A percentile compares a stretch with the other conserved stretches of the same genome.
Conservation (phyloP, 2,113 vertebrate species). For the Gambusia holbrooki region DNA sequence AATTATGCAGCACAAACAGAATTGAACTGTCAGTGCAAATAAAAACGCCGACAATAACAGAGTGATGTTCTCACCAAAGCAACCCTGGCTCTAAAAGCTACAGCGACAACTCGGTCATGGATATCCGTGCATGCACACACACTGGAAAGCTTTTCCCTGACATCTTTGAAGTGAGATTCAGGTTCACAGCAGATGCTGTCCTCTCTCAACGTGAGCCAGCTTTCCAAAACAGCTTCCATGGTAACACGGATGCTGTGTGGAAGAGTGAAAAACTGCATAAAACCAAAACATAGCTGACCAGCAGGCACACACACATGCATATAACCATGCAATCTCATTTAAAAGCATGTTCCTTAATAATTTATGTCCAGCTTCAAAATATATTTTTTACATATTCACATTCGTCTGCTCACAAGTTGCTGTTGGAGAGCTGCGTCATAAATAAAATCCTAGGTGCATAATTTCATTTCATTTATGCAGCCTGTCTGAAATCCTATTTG, state of each 20-base stretch:
- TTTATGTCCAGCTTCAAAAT: not conserved
- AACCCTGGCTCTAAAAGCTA: constrained; percentile 27
- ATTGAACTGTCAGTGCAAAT: constrained; percentile 15
- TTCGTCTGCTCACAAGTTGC: not conserved
- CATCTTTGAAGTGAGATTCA: constrained; percentile 60
- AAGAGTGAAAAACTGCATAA: not conserved
- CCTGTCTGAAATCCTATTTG: not conserved
- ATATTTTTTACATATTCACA: not conserved
- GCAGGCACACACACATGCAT: not conserved
- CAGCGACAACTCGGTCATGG: constrained; percentile 20
- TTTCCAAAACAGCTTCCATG: constrained; percentile 79
- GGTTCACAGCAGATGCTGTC: constrained; percentile 62
- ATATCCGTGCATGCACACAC: not conserved
- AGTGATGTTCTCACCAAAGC: constrained; percentile 9
- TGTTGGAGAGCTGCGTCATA: not conserved
- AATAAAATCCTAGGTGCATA: not conserved
- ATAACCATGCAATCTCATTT: not conserved
- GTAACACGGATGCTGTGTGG: constrained; percentile 65
- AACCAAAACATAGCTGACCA: not conserved
- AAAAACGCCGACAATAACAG: constrained; percentile 10
- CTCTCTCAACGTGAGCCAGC: constrained; percentile 67
- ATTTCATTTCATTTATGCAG: not conserved
- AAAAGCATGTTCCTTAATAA: not conserved
- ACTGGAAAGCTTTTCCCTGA: constrained; percentile 35
- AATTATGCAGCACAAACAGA: constrained; percentile 11